Evolutionary conservation across 2,888 invertebrate genomes (phyloP).

Genomic region (Folsomia candida): DNA sequence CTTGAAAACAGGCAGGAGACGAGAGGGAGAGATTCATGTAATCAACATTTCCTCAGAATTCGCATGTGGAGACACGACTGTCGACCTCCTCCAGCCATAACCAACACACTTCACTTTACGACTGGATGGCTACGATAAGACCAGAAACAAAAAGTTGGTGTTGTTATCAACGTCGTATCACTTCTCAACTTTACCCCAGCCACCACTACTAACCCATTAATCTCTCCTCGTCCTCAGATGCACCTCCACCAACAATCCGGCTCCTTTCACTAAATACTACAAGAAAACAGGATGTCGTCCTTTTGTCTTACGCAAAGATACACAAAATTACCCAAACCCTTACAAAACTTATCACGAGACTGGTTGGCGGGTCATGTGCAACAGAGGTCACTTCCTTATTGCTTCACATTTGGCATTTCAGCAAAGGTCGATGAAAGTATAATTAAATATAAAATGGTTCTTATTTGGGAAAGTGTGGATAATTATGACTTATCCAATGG

Average conservation of each 20-base stretch:
- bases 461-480: too few species aligned
- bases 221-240: constrained; percentile 2
- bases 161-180: constrained; percentile 12
- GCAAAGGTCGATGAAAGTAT: too few species aligned
- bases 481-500: too few species aligned
- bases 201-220: constrained; percentile 22
- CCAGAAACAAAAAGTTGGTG: constrained; percentile 6
- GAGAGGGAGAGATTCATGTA: neutral
- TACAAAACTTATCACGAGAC: too few species aligned
- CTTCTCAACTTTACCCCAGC: constrained; percentile 14
- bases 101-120: constrained; percentile 5
- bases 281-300: too few species aligned
- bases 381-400: too few species aligned
- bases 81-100: neutral
- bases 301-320: too few species aligned
- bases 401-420: too few species aligned
- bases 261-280: neutral
- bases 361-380: too few species aligned
- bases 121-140: constrained; percentile 7
- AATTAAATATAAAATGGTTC: too few species aligned
- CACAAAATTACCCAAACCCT: too few species aligned
- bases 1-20: too few species aligned
- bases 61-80: neutral
- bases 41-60: neutral
- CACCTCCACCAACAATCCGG: neutral